Evolutionary conservation across 2,113 vertebrate species (phyloP).

Genomic region (Mesocricetus auratus): DNA sequence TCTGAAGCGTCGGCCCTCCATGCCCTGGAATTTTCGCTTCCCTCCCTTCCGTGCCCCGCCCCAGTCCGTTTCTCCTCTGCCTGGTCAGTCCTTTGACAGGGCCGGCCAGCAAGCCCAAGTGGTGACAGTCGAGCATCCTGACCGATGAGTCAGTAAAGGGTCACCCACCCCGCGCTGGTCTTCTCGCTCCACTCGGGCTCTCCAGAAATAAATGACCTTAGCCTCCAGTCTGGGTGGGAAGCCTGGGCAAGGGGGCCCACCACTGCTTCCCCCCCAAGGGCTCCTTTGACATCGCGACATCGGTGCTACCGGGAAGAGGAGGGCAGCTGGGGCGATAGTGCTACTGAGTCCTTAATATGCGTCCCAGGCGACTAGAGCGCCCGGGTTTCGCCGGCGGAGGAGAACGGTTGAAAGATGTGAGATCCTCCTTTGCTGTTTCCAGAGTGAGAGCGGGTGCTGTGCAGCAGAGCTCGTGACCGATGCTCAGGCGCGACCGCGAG

Average conservation of each 20-base stretch:
- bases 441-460: background rate
- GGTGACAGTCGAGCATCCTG: background rate
- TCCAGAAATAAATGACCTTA: background rate
- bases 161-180: background rate
- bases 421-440: background rate
- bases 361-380: background rate
- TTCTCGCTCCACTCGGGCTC: background rate
- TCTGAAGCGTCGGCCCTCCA: constrained; percentile 67
- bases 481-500: background rate
- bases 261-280: background rate
- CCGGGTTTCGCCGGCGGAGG: background rate
- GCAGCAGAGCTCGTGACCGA: too few relatives aligned
- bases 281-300: background rate
- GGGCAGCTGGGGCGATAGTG: background rate
- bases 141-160: background rate
- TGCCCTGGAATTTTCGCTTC: constrained; percentile 67
- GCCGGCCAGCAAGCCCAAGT: background rate
- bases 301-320: background rate
- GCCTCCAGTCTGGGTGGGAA: background rate
- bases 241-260: background rate
- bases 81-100: background rate
- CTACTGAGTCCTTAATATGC: background rate
- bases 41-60: background rate
- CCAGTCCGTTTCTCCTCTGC: background rate
- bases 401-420: background rate